Base-by-base conservation (phyloP, 2,888 invertebrate species). In the Zygaena filipendulae region DNA sequence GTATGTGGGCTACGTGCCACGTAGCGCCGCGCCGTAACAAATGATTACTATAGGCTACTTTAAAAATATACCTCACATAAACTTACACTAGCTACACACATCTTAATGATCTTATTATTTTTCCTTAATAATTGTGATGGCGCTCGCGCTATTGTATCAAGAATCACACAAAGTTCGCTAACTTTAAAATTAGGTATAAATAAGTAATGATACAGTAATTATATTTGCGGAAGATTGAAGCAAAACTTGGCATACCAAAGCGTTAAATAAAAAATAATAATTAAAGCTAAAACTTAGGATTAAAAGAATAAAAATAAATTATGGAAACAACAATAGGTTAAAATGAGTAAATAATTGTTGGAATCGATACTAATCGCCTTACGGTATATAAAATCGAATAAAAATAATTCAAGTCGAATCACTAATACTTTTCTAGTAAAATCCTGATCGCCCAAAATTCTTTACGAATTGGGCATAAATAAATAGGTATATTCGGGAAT, bases 81-180 rank as follows among this genome's bases (percentile, higher is more conserved):
- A 46, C 54, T 62, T 70, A 66, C 42, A 31, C 59, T 68, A 69
- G n/a, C n/a, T n/a, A n/a, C n/a, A n/a, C 49, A 47, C 60, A 50
- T 60, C 58, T 57, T 59, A 61, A 54, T 55, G 55, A 61, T 59
- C 52, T 53, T n/a, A n/a, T n/a, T n/a, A n/a, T 16, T 16, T 56
- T 56, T 58, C 51, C 40, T 33, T 49, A 48, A 53, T 53, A 53
- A 69, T 74, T 77, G 77, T 77, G 77, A 75, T 77, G 75, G 67
- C 68, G 63, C 44, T 6, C n/a, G n/a, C n/a, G n/a, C n/a, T 56
- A 57, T 57, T 53, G 39, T 51, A 57, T 54, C 47, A 49, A 52
- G 52, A 52, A 44, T 38, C 57, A 60, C 60, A 63, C 59, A 60
- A 56, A 67, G 70, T 75, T 74, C 59, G 68, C 74, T 75, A 75